These are phyloP conservation scores for Paramacrobiotus metropolitanus DNA, from an alignment of 1,140 invertebrate species.

Conservation along the genomic window DNA sequence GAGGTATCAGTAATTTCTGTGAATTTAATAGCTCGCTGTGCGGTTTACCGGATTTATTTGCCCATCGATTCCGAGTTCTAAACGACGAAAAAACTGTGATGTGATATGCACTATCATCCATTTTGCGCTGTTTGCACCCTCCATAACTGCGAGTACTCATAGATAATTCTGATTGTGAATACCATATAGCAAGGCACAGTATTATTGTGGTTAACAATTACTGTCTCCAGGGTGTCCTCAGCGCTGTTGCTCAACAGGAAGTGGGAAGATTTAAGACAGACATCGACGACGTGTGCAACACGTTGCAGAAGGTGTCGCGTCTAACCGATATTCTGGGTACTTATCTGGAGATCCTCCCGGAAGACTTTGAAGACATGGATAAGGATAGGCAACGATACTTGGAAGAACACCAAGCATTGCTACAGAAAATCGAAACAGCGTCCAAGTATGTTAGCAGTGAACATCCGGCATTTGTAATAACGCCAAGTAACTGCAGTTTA, in stretches of 20 bases:
- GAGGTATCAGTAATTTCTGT: background rate
- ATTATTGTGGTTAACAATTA: too few relatives aligned
- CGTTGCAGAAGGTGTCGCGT: background rate
- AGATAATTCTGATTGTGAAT: too few relatives aligned
- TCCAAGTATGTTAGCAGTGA: background rate
- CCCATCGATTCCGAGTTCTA: too few relatives aligned
- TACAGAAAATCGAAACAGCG: background rate
- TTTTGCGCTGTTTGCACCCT: too few relatives aligned
- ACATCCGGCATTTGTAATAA: background rate
- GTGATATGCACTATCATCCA: too few relatives aligned
- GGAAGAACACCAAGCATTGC: background rate
- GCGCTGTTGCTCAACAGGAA: background rate
- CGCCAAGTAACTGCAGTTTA: too few relatives aligned
- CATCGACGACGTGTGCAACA: background rate
- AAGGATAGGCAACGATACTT: background rate
- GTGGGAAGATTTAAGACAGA: background rate
- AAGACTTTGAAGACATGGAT: slow-evolving; percentile 3
- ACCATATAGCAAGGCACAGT: background rate
- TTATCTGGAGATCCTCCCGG: background rate
- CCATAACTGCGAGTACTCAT: too few relatives aligned
- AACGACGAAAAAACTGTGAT: too few relatives aligned
- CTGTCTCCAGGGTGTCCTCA: too few relatives aligned
- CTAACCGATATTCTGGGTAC: background rate
- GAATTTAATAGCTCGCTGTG: too few relatives aligned
- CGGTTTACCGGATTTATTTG: too few relatives aligned